Evolutionary conservation across 2,888 invertebrate genomes (phyloP).

Genomic region (Cheilosia urbana): DNA sequence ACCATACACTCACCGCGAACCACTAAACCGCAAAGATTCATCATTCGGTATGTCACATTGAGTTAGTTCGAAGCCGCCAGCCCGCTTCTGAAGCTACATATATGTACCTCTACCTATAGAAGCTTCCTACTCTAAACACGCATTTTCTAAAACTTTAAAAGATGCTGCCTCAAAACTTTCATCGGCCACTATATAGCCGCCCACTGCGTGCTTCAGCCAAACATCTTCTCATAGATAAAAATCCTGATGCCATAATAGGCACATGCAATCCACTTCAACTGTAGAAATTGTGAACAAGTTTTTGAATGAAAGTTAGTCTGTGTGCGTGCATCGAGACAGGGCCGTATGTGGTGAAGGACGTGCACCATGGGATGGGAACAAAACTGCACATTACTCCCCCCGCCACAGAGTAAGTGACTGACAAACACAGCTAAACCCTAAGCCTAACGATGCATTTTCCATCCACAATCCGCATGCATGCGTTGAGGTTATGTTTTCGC

Average conservation of each 20-base stretch:
- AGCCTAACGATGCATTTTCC: conserved; percentile 11
- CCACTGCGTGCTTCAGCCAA: neutral
- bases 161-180: neutral
- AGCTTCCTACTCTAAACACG: too few relatives aligned
- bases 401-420: conserved; percentile 6
- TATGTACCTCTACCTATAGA: too few relatives aligned
- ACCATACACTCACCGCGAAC: too few relatives aligned
- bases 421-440: conserved; percentile 2
- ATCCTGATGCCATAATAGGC: neutral
- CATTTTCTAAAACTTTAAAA: neutral
- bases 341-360: conserved; percentile 12
- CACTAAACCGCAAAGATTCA: too few relatives aligned
- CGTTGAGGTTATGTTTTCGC: conserved; percentile 15
- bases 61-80: too few relatives aligned
- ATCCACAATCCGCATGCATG: conserved; percentile 3
- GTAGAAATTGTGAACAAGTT: conserved; percentile 21
- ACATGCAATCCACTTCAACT: conserved; percentile 30
- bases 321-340: conserved; percentile 16
- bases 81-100: too few relatives aligned
- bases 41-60: too few relatives aligned
- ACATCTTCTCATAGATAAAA: neutral
- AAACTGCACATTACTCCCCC: neutral
- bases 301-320: conserved; percentile 12
- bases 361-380: conserved; percentile 1
- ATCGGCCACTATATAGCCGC: neutral